Evolutionary conservation across 2,113 vertebrate genomes (phyloP), one percentile per base, ranked within the genome.

Genomic region (Haemorhous mexicanus): DNA sequence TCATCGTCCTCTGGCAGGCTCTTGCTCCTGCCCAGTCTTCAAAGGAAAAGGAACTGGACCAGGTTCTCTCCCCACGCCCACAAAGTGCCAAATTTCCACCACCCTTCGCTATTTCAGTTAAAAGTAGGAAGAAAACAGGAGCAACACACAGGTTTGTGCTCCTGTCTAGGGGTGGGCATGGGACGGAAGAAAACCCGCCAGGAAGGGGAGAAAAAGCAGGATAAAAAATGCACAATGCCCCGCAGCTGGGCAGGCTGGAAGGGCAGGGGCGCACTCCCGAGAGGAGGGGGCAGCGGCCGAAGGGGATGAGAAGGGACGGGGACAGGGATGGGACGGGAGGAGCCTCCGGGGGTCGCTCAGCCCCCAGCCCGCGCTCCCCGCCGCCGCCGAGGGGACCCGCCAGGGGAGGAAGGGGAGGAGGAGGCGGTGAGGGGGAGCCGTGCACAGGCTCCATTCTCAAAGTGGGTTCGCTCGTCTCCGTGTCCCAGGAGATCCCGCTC

Each of bases 131-230:
- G 32, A 63, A 24, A 24, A 37, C 28, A 26, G 33, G 11, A 32
- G 39, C 43, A 63, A 33, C 53, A 16, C 26, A 4, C 13, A 5
- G 32, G 46, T 19, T 19, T 39, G 50, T 49, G 56, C 39, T 86
- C 20, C 44, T 6, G 27, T 0, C 9, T 32, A 8, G 24, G 27
- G 39, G 6, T 2, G 2, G 5, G 16, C 5, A 3, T n/a, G 3
- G 22, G 73, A 17, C 11, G 3, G 24, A 27, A 28, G 23, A 47
- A 43, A 52, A 56, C 16, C 30, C 47, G 41, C 24, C 17, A 39
- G 18, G 28, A 58, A 39, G 1, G 2, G 11, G 33, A 41, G 26
- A 47, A 81, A 62, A 13, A 63, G 26, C 16, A 41, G 15, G 50
- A 27, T 22, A n/a, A 82, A 68, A 39, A 58, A 21, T 35, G 41